Evolutionary conservation across 2,888 invertebrate genomes (phyloP).

Genomic region (Gymnocheta viridis): DNA sequence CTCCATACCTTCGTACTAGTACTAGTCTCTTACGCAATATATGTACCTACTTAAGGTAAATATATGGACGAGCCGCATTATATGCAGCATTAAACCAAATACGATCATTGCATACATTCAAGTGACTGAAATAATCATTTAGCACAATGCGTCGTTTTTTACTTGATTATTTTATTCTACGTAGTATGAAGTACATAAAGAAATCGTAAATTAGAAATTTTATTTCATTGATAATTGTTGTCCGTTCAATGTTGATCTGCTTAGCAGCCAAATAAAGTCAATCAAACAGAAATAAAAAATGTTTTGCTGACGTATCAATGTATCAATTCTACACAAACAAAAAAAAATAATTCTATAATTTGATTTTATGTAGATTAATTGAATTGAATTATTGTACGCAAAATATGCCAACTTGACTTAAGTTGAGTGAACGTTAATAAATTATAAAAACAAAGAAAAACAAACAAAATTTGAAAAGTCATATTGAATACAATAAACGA

Average conservation of each 20-base stretch:
- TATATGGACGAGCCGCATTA: too few relatives aligned
- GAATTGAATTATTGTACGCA: constrained; percentile 7
- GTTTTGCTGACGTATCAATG: constrained; percentile 9
- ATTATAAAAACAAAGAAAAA: constrained; percentile 6
- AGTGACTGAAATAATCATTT: background rate
- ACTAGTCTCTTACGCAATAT: too few relatives aligned
- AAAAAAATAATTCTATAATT: background rate
- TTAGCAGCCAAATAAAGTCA: background rate
- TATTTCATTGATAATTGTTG: constrained; percentile 50
- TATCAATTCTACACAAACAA: constrained; percentile 3
- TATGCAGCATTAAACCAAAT: too few relatives aligned
- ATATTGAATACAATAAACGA: constrained; percentile 6
- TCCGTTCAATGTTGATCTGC: constrained; percentile 28
- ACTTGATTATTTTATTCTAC: constrained; percentile 19
- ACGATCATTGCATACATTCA: background rate
- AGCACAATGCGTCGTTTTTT: background rate
- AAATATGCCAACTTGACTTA: background rate
- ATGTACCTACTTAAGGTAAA: too few relatives aligned
- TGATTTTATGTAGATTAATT: background rate
- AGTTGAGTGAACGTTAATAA: constrained; percentile 6
- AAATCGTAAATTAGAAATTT: constrained; percentile 29
- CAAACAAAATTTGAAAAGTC: background rate
- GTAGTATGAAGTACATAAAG: constrained; percentile 9
- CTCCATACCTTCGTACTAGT: too few relatives aligned
- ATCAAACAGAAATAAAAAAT: background rate